Evolutionary conservation across 2,113 vertebrate genomes (phyloP), one percentile per base, ranked within the genome.

Genomic region (Sturnus vulgaris): DNA sequence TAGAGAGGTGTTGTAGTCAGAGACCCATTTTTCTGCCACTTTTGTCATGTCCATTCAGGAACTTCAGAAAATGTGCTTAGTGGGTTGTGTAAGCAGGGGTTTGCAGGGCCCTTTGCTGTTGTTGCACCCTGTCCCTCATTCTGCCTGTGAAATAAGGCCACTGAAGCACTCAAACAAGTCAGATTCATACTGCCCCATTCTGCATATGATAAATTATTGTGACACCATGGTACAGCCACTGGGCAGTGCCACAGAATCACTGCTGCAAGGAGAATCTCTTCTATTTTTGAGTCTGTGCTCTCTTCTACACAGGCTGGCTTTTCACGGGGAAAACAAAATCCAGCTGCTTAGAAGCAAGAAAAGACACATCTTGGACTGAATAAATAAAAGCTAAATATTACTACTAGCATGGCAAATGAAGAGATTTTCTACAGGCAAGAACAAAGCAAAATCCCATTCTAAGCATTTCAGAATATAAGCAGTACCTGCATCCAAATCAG

Each of bases 151-250:
- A 97, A 95, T 75, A 94, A 97, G 94, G 95, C 92, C 96, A 96
- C 94, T 65, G 80, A 96, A 96, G 84, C 94, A 96, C 91, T 97
- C 96, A 75, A 88, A 95, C 85, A 94, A 97, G 96, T 96, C 97
- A 96, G 56, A 86, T 92, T 96, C 95, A 95, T 95, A 37, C 89
- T 63, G 23, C 73, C 75, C 68, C 89, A 7, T 87, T 95, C 93
- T 66, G 82, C 16, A 11, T 83, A 71, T 49, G 60, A 86, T 49
- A 88, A 96, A 97, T 97, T 92, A 27, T 95, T 97, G 69, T 97
- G 94, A 96, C 95, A 97, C 81, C 50, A 16, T 66, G 68, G 83
- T 64, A 91, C 65, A 91, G 96, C 96, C 92, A 95, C 69, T 93
- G 96, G 95, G 94, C 92, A 97, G 71, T 95, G 91, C 92, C 94